Percentiles rank a stretch among this genome's conserved stretches.
Evolutionary conservation across 2,888 invertebrate genomes (phyloP).

Genomic region (Caenorhabditis imperialis): DNA sequence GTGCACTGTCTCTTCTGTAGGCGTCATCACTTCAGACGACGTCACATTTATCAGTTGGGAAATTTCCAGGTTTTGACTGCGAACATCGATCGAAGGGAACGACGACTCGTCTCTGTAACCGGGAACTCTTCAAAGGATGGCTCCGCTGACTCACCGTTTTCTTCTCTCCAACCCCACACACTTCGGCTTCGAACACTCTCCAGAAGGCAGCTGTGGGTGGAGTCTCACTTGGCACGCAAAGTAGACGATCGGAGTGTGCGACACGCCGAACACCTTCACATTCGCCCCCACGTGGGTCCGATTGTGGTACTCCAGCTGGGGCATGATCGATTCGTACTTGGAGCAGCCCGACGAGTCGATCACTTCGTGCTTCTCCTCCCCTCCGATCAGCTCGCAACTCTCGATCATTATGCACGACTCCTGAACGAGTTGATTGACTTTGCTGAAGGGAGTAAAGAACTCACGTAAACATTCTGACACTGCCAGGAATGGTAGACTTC

Average conservation of each 20-base stretch:
- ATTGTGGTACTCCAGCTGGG: conserved; percentile 65
- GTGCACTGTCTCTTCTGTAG: conserved; percentile 4
- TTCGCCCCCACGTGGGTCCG: conserved; percentile 63
- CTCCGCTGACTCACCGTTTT: conserved; percentile 14
- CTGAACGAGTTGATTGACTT: conserved; percentile 23
- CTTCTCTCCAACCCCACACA: conserved; percentile 22
- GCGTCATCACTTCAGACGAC: background rate
- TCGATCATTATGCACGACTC: conserved; percentile 53
- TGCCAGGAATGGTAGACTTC: conserved; percentile 70
- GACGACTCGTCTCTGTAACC: conserved; percentile 22
- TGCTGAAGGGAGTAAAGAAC: conserved; percentile 1
- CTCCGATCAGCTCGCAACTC: conserved; percentile 63
- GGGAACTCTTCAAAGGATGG: too few relatives aligned
- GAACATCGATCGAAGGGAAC: conserved; percentile 55
- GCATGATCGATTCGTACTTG: conserved; percentile 60
- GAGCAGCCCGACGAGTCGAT: conserved; percentile 69
- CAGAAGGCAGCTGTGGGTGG: conserved; percentile 54
- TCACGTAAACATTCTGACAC: conserved; percentile 59
- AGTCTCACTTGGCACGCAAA: conserved; percentile 71
- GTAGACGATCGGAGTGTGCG: conserved; percentile 66
- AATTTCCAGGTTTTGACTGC: conserved; percentile 61
- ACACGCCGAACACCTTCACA: conserved; percentile 69
- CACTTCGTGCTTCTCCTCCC: conserved; percentile 61
- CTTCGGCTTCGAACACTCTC: conserved; percentile 46
- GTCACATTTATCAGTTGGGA: conserved; percentile 51